A percentile compares a stretch with the other conserved stretches of the same genome.
These are phyloP conservation scores for Nasonia giraulti DNA, from an alignment of 1,140 invertebrate species.

Conservation along the genomic window DNA sequence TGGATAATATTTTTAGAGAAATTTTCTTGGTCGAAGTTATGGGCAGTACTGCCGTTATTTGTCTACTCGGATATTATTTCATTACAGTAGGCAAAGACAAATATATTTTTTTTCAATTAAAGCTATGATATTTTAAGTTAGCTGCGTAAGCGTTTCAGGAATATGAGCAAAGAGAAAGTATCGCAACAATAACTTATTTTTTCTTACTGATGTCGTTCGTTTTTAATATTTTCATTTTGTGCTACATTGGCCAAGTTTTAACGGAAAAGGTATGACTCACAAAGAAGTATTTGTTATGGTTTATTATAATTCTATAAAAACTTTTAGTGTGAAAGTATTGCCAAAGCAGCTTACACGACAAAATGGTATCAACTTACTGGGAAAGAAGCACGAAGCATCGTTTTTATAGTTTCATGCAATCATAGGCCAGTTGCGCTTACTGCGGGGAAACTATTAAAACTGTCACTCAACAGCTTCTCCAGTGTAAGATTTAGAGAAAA, in stretches of 20 bases:
- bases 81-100: slow-evolving; percentile 50
- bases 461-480: slow-evolving; percentile 56
- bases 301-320: background rate
- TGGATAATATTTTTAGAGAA: slow-evolving; percentile 55
- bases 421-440: slow-evolving; percentile 52
- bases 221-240: slow-evolving; percentile 55
- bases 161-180: slow-evolving; percentile 50
- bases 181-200: slow-evolving; percentile 26
- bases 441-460: slow-evolving; percentile 53
- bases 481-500: slow-evolving; percentile 43
- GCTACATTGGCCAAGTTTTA: slow-evolving; percentile 53
- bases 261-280: slow-evolving; percentile 42
- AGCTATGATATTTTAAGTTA: background rate
- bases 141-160: slow-evolving; percentile 43
- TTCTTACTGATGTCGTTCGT: slow-evolving; percentile 44
- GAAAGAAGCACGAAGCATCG: slow-evolving; percentile 46
- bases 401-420: slow-evolving; percentile 55
- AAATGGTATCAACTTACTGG: slow-evolving; percentile 57
- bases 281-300: background rate
- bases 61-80: slow-evolving; percentile 54
- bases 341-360: slow-evolving; percentile 36
- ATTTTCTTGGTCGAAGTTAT: slow-evolving; percentile 59
- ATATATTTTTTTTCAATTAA: background rate
- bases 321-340: slow-evolving; percentile 45
- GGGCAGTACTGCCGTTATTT: slow-evolving; percentile 55